Conservation (phyloP, 2,888 invertebrate genomes). For the Platycheirus rosarum region DNA sequence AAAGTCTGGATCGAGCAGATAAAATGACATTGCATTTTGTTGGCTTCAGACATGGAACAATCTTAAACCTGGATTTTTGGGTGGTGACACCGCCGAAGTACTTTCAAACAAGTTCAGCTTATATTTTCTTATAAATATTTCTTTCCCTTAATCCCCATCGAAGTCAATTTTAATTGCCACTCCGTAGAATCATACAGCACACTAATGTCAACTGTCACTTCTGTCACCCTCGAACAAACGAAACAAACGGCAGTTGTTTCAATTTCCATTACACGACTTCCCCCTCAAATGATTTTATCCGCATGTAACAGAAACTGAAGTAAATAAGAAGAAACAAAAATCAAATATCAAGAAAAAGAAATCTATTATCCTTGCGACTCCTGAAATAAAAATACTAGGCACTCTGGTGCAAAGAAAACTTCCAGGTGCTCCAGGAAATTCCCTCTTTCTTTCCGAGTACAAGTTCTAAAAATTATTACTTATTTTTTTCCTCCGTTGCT, state of each 20-base stretch:
- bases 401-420: slow-evolving; percentile 48
- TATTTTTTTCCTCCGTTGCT: not conserved
- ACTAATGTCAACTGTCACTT: slow-evolving; percentile 59
- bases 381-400: slow-evolving; percentile 36
- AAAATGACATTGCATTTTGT: no score
- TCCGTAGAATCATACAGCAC: slow-evolving; percentile 54
- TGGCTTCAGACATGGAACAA: no score
- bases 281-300: slow-evolving; percentile 55
- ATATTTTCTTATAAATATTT: no score
- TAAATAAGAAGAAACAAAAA: slow-evolving; percentile 36
- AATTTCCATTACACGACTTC: slow-evolving; percentile 46
- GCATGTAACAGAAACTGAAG: slow-evolving; percentile 29
- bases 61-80: no score
- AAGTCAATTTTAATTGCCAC: slow-evolving; percentile 57
- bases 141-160: no score
- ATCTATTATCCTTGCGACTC: slow-evolving; percentile 51
- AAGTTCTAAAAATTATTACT: slow-evolving; percentile 20
- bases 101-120: no score
- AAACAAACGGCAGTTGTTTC: slow-evolving; percentile 63
- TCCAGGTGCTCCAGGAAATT: slow-evolving; percentile 70
- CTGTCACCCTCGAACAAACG: slow-evolving; percentile 51
- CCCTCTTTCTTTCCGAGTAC: slow-evolving; percentile 12
- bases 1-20: no score
- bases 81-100: no score
- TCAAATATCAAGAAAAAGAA: slow-evolving; percentile 46